Conservation (phyloP, 1,140 invertebrate genomes). For the Globodera rostochiensis region DNA sequence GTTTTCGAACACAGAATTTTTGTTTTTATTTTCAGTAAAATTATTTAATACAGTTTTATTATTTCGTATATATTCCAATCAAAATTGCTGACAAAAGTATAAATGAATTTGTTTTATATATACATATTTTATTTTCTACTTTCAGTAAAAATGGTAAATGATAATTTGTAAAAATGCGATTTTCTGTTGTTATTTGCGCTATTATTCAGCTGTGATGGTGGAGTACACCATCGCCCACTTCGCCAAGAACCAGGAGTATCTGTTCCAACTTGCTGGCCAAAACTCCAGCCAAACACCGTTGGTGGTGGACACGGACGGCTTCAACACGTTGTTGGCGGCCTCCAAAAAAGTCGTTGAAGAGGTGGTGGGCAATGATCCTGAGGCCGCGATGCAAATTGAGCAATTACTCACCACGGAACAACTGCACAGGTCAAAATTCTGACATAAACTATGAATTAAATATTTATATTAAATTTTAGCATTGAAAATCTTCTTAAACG, state of each 20-base stretch:
- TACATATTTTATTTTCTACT: too few species aligned
- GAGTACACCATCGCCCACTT: conserved; percentile 64
- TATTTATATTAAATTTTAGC: too few species aligned
- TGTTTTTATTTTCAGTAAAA: conserved; percentile 13
- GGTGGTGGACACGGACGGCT: conserved; percentile 45
- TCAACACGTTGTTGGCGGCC: conserved; percentile 8
- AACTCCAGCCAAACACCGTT: conserved; percentile 60
- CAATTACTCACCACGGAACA: conserved; percentile 7
- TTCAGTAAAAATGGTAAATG: too few species aligned
- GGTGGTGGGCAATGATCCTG: neutral
- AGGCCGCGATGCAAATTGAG: neutral
- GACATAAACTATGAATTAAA: too few species aligned
- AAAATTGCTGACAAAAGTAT: too few species aligned
- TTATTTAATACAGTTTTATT: too few species aligned
- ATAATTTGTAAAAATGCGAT: too few species aligned
- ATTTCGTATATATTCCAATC: too few species aligned
- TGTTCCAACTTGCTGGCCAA: conserved; percentile 46
- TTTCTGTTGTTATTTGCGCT: neutral
- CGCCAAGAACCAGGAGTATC: conserved; percentile 60
- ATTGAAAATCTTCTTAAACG: too few species aligned
- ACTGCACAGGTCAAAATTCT: conserved; percentile 5
- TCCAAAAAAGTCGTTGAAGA: neutral
- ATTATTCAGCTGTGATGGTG: conserved; percentile 60
- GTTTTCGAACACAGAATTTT: neutral
- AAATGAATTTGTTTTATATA: too few species aligned